Evolutionary conservation across 92 coral and sea anemone genomes (phyloP).

Genomic region (Paramuricea clavata): DNA sequence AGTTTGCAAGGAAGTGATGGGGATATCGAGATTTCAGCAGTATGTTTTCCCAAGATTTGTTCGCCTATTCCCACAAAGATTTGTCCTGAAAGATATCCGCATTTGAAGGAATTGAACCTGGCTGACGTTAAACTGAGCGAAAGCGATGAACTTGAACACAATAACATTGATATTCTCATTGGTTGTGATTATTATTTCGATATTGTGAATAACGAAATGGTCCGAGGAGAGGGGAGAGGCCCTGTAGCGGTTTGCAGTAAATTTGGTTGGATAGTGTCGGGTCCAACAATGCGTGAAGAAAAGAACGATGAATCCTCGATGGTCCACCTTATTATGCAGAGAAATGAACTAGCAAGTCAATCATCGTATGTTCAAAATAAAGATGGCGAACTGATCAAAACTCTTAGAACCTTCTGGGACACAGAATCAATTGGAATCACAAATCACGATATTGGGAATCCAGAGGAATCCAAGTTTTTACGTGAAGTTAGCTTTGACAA

Average conservation of each 20-base stretch:
- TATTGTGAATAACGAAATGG: neutral
- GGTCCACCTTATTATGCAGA: neutral
- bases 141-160: neutral
- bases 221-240: conserved; percentile 1
- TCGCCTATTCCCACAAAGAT: conserved; percentile 56
- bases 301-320: neutral
- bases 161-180: neutral
- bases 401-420: neutral
- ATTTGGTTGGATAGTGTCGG: conserved; percentile 19
- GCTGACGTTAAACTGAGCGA: neutral
- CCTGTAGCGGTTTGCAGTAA: neutral
- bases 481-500: neutral
- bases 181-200: conserved; percentile 18
- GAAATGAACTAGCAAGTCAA: neutral
- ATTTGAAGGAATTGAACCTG: conserved; percentile 40
- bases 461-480: neutral
- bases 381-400: neutral
- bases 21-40: conserved; percentile 26
- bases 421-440: neutral
- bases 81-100: conserved; percentile 47
- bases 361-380: neutral
- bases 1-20: neutral
- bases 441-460: neutral
- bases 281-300: neutral
- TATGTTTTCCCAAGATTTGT: conserved; percentile 52